A percentile compares a stretch with the other conserved stretches of the same genome.
These are phyloP conservation scores for Cyrtorhinus lividipennis DNA, from an alignment of 1,140 invertebrate species.

Conservation along the genomic window DNA sequence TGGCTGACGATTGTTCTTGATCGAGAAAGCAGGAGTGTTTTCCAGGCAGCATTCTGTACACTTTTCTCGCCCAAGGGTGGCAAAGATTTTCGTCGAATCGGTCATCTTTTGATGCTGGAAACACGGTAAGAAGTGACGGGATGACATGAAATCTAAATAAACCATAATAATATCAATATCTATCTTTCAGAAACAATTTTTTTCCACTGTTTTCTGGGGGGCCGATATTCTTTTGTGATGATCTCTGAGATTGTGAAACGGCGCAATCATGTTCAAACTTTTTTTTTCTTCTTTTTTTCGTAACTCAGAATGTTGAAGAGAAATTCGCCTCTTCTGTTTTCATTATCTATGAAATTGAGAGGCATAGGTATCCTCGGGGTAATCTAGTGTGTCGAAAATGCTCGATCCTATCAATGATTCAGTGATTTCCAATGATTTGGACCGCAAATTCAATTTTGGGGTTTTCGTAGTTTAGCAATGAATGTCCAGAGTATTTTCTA, in stretches of 20 bases:
- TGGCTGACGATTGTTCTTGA: not conserved
- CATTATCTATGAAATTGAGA: no score
- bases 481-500: no score
- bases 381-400: no score
- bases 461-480: no score
- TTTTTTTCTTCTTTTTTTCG: not conserved
- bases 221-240: not conserved
- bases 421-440: no score
- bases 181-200: no score
- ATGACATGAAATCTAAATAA: not conserved
- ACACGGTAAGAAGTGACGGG: conserved; percentile 2
- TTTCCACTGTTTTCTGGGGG: no score
- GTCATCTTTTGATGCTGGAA: conserved; percentile 39
- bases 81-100: conserved; percentile 49
- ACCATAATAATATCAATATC: not conserved
- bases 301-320: no score
- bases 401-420: no score
- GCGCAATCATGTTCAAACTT: not conserved
- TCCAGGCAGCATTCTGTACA: conserved; percentile 40
- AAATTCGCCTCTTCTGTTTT: no score
- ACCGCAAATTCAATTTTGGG: no score
- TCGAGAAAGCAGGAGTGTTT: conserved; percentile 21
- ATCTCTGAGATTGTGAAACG: not conserved
- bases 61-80: conserved; percentile 43
- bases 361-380: no score